Evolutionary conservation across 2,113 vertebrate species (phyloP).

Genomic region (Cyprinus carpio): DNA sequence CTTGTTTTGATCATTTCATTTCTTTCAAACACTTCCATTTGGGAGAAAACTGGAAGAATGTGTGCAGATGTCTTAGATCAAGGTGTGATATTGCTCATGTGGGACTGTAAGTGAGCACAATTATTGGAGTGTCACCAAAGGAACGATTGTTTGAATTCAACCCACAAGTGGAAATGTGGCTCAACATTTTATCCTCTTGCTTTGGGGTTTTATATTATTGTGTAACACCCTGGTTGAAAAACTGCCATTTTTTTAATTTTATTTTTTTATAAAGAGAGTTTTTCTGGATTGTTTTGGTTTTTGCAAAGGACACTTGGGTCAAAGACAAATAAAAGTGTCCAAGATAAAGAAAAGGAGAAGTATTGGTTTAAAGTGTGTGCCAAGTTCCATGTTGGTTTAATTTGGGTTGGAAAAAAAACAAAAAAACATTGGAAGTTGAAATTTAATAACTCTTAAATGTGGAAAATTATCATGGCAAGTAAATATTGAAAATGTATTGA

Average conservation of each 20-base stretch:
- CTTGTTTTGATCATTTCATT: slow-evolving; percentile 28
- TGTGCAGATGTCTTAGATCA: slow-evolving; percentile 38
- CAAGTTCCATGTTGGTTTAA: neutral
- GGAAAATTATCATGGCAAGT: no score
- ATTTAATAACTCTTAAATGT: neutral
- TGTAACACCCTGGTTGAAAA: neutral
- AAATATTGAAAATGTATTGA: no score
- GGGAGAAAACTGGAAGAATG: slow-evolving; percentile 23
- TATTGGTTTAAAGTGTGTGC: neutral
- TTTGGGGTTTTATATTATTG: neutral
- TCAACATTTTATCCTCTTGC: neutral
- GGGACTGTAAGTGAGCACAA: slow-evolving; percentile 18
- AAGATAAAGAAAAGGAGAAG: neutral
- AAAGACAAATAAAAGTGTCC: neutral
- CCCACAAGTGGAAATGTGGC: neutral
- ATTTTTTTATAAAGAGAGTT: neutral
- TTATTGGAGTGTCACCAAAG: slow-evolving; percentile 10
- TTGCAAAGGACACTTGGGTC: neutral
- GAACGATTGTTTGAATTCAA: neutral
- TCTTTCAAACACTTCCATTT: slow-evolving; percentile 32
- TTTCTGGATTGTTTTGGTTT: slow-evolving; percentile 9
- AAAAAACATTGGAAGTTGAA: neutral
- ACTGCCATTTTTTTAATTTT: neutral
- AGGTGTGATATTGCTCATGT: slow-evolving; percentile 29
- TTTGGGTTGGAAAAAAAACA: neutral